Conservation (phyloP, 2,888 invertebrate species). For the Polia nebulosa region DNA sequence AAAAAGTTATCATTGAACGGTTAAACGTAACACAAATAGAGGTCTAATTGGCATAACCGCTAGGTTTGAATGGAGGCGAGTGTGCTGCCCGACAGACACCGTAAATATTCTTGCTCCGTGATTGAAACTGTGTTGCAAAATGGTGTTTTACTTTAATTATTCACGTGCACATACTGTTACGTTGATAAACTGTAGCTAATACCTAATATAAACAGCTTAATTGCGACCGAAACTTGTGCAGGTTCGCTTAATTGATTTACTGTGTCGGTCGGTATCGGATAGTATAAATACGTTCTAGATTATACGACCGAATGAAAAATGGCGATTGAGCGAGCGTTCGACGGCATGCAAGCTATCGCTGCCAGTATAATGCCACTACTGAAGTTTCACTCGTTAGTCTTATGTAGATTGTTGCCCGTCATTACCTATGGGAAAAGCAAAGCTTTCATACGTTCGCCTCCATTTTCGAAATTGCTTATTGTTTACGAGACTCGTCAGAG, state of each 20-base stretch:
- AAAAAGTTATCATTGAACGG: slow-evolving; percentile 50
- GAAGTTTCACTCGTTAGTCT: slow-evolving; percentile 80
- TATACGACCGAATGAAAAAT: slow-evolving; percentile 73
- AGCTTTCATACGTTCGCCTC: slow-evolving; percentile 74
- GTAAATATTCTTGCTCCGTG: slow-evolving; percentile 49
- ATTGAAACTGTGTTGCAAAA: slow-evolving; percentile 57
- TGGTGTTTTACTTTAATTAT: slow-evolving; percentile 61
- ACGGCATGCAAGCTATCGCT: slow-evolving; percentile 72
- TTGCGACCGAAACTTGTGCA: slow-evolving; percentile 78
- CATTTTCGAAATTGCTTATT: slow-evolving; percentile 80
- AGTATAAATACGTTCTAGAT: slow-evolving; percentile 70
- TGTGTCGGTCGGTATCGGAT: slow-evolving; percentile 70
- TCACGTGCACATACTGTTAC: slow-evolving; percentile 50
- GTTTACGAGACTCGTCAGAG: slow-evolving; percentile 74
- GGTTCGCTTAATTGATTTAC: slow-evolving; percentile 79
- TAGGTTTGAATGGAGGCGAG: slow-evolving; percentile 21
- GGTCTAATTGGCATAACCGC: slow-evolving; percentile 48
- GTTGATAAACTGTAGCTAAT: slow-evolving; percentile 68
- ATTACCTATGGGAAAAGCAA: slow-evolving; percentile 76
- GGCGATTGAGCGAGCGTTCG: slow-evolving; percentile 68
- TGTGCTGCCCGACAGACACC: slow-evolving; percentile 27
- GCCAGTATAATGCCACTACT: slow-evolving; percentile 76
- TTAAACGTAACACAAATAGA: slow-evolving; percentile 50
- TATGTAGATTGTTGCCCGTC: slow-evolving; percentile 77
- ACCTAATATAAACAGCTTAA: slow-evolving; percentile 77